Percentiles rank a stretch among this genome's conserved stretches.
phyloP scores from a whole-genome alignment of 2,888 invertebrate species.

The Scaptomyza reducta region DNA sequence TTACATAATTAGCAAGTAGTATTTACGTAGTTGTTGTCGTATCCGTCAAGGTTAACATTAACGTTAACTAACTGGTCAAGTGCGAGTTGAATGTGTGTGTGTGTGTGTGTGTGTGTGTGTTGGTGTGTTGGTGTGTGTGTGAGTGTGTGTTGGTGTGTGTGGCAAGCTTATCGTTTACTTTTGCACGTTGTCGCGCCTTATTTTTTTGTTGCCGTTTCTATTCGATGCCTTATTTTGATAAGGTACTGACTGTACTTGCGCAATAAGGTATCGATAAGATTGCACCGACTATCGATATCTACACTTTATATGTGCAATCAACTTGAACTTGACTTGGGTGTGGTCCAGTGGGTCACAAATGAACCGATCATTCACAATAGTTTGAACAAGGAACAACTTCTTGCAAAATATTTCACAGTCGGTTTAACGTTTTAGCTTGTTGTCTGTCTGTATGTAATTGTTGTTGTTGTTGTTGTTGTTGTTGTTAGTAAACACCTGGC shows the following conservation, averaged over 20 bases:
- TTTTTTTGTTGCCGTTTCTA: not conserved
- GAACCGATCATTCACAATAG: too few relatives aligned
- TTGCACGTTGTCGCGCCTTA: conserved; percentile 2
- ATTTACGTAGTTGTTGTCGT: conserved; percentile 2
- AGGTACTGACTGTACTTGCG: conserved; percentile 11
- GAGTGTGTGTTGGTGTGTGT: too few relatives aligned
- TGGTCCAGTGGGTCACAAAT: too few relatives aligned
- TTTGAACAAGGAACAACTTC: too few relatives aligned
- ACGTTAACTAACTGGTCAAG: conserved; percentile 44
- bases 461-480: not conserved
- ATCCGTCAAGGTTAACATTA: conserved; percentile 42
- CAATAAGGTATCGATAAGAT: conserved; percentile 41
- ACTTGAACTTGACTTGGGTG: conserved; percentile 59
- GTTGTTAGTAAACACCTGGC: conserved; percentile 7
- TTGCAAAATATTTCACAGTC: not conserved
- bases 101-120: too few relatives aligned
- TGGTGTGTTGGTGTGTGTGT: not conserved
- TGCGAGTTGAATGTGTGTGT: conserved; percentile 22
- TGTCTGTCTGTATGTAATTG: not conserved
- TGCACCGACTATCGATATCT: conserved; percentile 35
- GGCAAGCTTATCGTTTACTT: conserved; percentile 29
- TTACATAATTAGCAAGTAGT: conserved; percentile 43
- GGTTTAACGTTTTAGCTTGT: not conserved
- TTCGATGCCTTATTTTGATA: conserved; percentile 32
- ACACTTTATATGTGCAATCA: not conserved